Base-by-base conservation (phyloP, 2,113 vertebrate species). In the Tyto alba region DNA sequence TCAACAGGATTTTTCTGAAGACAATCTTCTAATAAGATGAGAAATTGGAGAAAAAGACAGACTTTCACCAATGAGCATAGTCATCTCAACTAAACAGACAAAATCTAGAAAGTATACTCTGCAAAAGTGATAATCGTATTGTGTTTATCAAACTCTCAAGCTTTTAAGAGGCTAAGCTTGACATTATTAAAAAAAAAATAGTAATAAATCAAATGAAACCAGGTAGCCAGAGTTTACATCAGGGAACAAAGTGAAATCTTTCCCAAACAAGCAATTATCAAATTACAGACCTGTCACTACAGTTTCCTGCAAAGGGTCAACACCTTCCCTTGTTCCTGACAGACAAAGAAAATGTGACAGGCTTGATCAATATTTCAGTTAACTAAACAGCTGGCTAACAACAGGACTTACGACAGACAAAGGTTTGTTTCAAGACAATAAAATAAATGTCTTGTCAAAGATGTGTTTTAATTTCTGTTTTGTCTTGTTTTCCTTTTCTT, bases 371-470 rank as follows among this genome's bases (percentile, higher is more conserved):
- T 98, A 96, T 88, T 92, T 95, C 93, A 95, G 91, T 96, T 97
- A 97, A 96, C 93, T 90, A 97, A 98, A 95, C 95, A 98, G 55
- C 76, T 96, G 97, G 88, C 74, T 98, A 97, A 97, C 97, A 95
- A 96, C 48, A 91, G 77, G 57, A 53, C 55, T 92, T 91, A 73
- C 56, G 88, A 86, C 55, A 38, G 71, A 91, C 53, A 95, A 95
- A 93, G 23, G 6, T 88, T 93, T 36, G 12, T 93, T 95, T 90
- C 69, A 97, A 97, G 82, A 85, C 82, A 95, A 94, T 94, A 96
- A 93, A 97, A 94, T 69, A 78, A 93, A 92, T 82, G 19, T 27
- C 16, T 84, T 95, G 73, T 90, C 14, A 94, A 63, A 89, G 1
- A 52, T 26, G 12, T 50, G 11, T 25, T 76, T 72, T 74, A 64